Percentiles rank a stretch among this genome's conserved stretches.
Evolutionary conservation across 2,888 invertebrate species (phyloP).

Genomic region (Drosophila parthenogenetica): DNA sequence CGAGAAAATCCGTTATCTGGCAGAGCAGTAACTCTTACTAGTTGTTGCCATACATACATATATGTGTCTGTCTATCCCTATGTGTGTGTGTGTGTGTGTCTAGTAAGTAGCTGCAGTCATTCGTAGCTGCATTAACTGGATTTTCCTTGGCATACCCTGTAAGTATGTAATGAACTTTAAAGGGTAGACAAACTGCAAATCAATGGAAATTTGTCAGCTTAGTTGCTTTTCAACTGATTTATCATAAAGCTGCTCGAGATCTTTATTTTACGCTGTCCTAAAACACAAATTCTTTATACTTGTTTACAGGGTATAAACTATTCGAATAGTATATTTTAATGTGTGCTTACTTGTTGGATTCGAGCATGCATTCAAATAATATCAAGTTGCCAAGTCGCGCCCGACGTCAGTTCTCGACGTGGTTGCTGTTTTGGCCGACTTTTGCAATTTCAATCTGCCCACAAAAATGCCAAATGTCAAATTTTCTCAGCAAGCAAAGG

Average conservation of each 20-base stretch:
- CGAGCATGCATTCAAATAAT: conserved; percentile 69
- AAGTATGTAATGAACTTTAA: not conserved
- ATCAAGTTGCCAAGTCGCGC: conserved; percentile 57
- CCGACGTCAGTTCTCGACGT: conserved; percentile 20
- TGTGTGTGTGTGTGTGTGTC: conserved; percentile 18
- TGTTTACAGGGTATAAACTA: conserved; percentile 7
- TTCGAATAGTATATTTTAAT: not conserved
- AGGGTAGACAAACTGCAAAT: not conserved
- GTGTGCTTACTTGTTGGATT: conserved; percentile 15
- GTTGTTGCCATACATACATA: not conserved
- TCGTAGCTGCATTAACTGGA: conserved; percentile 72
- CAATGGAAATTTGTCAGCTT: no score
- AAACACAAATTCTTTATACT: no score
- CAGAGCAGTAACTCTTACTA: conserved; percentile 28
- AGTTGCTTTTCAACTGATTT: no score
- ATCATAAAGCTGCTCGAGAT: no score
- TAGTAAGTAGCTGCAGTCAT: conserved; percentile 46
- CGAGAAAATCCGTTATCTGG: conserved; percentile 65
- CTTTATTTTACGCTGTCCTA: no score
- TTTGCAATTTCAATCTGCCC: conserved; percentile 58
- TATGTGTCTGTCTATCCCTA: conserved; percentile 4
- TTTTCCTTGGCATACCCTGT: conserved; percentile 49
- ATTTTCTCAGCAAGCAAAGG: conserved; percentile 12
- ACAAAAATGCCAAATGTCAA: conserved; percentile 50
- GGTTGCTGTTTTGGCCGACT: conserved; percentile 29